These are phyloP conservation scores for Acrocephalus kingi DNA, from an alignment of 2,113 vertebrate genomes.

Conservation along the genomic window DNA sequence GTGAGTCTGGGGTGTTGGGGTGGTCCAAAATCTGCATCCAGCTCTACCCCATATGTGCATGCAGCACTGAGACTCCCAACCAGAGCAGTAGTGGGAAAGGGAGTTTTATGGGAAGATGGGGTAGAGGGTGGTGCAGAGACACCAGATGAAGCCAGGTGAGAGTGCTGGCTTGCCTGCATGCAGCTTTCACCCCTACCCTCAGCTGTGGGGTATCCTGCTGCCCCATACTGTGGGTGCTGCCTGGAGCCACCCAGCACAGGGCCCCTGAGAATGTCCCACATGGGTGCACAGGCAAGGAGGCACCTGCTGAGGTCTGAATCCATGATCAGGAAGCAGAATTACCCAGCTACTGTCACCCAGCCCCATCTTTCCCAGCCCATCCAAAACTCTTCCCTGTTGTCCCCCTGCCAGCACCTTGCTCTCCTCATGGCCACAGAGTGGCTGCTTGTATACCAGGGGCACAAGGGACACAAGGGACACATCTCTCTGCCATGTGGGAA, in stretches of 20 bases:
- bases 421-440: neutral
- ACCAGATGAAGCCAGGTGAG: neutral
- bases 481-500: neutral
- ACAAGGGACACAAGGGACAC: no score
- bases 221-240: neutral
- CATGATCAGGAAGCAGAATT: neutral
- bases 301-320: neutral
- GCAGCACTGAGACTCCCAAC: rapidly evolving
- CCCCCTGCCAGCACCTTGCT: rapidly evolving
- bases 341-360: neutral
- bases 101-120: neutral
- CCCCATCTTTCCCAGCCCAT: neutral
- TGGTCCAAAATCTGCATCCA: no score
- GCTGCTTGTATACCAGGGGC: neutral
- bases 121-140: neutral
- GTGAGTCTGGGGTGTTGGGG: neutral
- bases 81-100: neutral
- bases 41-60: rapidly evolving
- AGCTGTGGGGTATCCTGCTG: neutral
- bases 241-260: neutral
- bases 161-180: neutral
- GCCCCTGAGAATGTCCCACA: no score
- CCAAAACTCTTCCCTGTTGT: neutral
- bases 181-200: rapidly evolving
- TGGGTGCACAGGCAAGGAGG: neutral